Evolutionary conservation across 2,113 vertebrate genomes (phyloP).

Genomic region (Macheiramphus alcinus): DNA sequence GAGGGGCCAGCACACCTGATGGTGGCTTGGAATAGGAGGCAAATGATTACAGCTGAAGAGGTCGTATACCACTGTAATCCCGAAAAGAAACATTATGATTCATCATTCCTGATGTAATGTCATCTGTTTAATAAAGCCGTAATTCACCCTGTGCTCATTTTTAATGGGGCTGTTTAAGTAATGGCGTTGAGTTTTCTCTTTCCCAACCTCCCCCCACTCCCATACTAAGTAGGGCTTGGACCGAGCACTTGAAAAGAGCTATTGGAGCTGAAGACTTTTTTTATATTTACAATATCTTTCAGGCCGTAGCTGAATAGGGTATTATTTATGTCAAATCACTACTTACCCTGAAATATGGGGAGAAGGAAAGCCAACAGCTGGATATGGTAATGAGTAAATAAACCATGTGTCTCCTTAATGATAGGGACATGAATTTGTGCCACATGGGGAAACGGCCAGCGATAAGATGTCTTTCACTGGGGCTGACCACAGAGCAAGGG

Average conservation of each 20-base stretch:
- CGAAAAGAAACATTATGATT: slow-evolving; percentile 69
- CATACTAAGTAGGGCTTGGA: slow-evolving; percentile 40
- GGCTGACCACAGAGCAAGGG: slow-evolving; percentile 58
- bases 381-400: slow-evolving; percentile 72
- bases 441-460: background rate
- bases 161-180: slow-evolving; percentile 71
- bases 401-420: slow-evolving; percentile 68
- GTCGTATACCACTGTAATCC: slow-evolving; percentile 57
- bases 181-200: slow-evolving; percentile 13
- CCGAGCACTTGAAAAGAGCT: background rate
- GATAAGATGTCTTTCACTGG: slow-evolving; percentile 29
- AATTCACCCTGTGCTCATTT: slow-evolving; percentile 65
- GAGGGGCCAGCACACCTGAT: slow-evolving; percentile 53
- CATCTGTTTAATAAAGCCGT: slow-evolving; percentile 69
- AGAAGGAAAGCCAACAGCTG: slow-evolving; percentile 67
- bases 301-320: slow-evolving; percentile 33
- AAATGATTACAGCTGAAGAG: slow-evolving; percentile 63
- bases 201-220: background rate
- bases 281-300: slow-evolving; percentile 59
- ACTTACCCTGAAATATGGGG: slow-evolving; percentile 66
- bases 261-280: slow-evolving; percentile 31
- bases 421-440: slow-evolving; percentile 66
- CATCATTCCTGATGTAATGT: slow-evolving; percentile 70
- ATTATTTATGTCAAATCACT: slow-evolving; percentile 69
- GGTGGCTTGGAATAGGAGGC: slow-evolving; percentile 32